Evolutionary conservation across 2,888 invertebrate species (phyloP).

Genomic region (Corythucha ciliata): DNA sequence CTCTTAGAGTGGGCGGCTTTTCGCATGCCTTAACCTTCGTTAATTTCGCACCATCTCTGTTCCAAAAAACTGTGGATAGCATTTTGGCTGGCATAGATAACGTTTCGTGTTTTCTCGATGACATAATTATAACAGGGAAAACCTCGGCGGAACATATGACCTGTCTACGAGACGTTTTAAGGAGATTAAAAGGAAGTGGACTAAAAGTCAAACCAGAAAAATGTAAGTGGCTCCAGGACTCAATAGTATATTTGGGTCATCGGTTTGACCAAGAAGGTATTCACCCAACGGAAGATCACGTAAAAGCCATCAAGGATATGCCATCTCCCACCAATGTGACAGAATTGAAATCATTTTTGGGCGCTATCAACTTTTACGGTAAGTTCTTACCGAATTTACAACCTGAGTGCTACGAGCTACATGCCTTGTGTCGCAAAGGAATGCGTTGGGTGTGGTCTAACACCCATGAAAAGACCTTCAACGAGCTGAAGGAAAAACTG

Average conservation of each 20-base stretch:
- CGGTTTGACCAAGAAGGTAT: constrained; percentile 4
- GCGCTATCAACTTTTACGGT: too few species aligned
- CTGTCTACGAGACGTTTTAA: background rate
- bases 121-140: constrained; percentile 34
- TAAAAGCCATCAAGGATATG: background rate
- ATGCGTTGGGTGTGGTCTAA: too few species aligned
- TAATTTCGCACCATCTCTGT: constrained; percentile 32
- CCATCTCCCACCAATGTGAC: background rate
- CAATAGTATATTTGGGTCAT: constrained; percentile 2
- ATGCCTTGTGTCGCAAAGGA: too few species aligned
- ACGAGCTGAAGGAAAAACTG: too few species aligned
- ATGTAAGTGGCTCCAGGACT: constrained; percentile 12
- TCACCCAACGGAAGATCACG: background rate
- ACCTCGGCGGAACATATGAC: background rate
- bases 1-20: too few species aligned
- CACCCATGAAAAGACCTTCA: too few species aligned
- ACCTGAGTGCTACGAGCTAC: too few species aligned
- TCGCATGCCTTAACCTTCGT: too few species aligned
- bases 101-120: constrained; percentile 38
- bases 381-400: too few species aligned
- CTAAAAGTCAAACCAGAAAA: constrained; percentile 1
- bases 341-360: too few species aligned
- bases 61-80: constrained; percentile 36
- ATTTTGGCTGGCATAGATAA: constrained; percentile 36
- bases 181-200: background rate